Conservation (phyloP, 2,113 vertebrate genomes). For the Actenoides lindsayi region DNA sequence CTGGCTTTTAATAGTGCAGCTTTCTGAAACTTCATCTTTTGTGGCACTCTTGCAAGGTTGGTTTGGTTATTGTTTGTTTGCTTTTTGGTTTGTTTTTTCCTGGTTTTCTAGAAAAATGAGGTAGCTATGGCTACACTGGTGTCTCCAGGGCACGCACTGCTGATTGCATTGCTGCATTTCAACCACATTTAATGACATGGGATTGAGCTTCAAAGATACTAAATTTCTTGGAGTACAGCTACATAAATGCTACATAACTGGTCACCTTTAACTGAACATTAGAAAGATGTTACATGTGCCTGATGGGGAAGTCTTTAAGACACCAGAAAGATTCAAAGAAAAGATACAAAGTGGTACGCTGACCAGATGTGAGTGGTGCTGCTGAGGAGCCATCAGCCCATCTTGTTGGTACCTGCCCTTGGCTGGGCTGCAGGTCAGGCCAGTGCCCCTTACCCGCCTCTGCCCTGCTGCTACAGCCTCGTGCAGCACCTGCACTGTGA, state of each 20-base stretch:
- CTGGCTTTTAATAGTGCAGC: background rate
- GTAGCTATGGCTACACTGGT: fast-evolving
- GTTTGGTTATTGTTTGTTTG: too few species aligned
- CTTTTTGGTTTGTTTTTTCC: background rate
- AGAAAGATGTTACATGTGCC: background rate
- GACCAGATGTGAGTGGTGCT: background rate
- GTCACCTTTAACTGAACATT: background rate
- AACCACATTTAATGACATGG: background rate
- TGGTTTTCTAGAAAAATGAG: background rate
- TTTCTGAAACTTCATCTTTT: background rate
- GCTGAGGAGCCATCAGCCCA: fast-evolving
- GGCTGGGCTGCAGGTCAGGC: background rate
- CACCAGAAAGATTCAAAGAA: background rate
- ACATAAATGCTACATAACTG: background rate
- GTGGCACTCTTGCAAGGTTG: background rate
- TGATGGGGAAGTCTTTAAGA: background rate
- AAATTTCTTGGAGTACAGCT: background rate
- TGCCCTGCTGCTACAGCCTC: fast-evolving
- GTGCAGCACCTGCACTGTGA: fast-evolving
- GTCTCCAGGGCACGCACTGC: background rate
- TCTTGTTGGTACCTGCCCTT: background rate
- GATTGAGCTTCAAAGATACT: background rate
- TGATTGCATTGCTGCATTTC: background rate
- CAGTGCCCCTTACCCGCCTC: background rate
- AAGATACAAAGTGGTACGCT: background rate